Conservation (phyloP, 30 jellyfish, hydroid and myxozoan species). For the Pseudorhiza aurosa region DNA sequence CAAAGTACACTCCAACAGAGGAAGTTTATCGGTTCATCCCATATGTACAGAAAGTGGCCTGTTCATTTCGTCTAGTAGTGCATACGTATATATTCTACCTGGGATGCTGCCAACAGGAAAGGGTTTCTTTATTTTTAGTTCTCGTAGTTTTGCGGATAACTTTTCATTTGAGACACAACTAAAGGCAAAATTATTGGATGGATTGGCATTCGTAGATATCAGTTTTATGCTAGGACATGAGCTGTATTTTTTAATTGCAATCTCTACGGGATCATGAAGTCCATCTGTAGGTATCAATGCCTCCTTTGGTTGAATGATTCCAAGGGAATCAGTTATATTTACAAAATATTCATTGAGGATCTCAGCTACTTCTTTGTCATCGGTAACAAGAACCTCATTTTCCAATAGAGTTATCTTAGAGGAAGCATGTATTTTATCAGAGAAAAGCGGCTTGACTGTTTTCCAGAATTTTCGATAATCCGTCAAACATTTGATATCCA, state of each 20-base stretch:
- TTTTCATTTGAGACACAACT: neutral
- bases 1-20: no score
- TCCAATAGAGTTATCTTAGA: slow-evolving; percentile 32
- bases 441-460: no score
- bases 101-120: neutral
- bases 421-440: no score
- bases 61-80: no score
- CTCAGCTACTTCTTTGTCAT: slow-evolving; percentile 37
- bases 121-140: neutral
- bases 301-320: no score
- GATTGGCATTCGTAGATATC: neutral
- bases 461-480: slow-evolving; percentile 25
- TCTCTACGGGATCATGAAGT: slow-evolving; percentile 10
- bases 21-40: no score
- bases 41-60: no score
- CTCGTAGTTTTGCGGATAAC: neutral
- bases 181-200: neutral
- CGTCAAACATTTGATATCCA: slow-evolving; percentile 22
- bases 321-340: no score
- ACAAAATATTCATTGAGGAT: no score
- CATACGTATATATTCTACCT: no score
- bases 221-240: neutral
- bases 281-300: neutral
- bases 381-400: slow-evolving; percentile 14
- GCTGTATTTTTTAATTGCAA: slow-evolving; percentile 2